A percentile compares a stretch with the other conserved stretches of the same genome.
Conservation (phyloP, 2,113 vertebrate species). For the Hydrochoerus hydrochaeris region DNA sequence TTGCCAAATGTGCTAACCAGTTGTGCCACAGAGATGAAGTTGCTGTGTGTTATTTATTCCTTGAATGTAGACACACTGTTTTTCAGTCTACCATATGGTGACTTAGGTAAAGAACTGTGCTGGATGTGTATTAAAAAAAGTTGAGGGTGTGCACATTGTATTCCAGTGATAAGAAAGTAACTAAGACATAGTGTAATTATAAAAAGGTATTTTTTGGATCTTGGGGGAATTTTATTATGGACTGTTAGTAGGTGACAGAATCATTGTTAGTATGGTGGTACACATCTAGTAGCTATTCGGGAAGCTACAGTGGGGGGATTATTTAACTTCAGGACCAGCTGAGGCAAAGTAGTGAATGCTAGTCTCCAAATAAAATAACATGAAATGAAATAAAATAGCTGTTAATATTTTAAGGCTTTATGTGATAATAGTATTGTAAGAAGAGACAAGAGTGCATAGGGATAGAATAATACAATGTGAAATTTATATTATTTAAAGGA, state of each 20-base stretch:
- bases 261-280: not conserved
- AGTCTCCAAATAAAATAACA: not conserved
- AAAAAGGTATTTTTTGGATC: not conserved
- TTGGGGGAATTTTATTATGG: conserved; percentile 13
- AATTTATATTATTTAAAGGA: not conserved
- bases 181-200: not conserved
- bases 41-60: not conserved
- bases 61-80: not conserved
- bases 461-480: not conserved
- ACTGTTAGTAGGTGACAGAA: not conserved
- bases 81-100: not conserved
- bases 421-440: not conserved
- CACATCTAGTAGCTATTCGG: not conserved
- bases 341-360: not conserved
- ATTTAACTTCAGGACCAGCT: not conserved
- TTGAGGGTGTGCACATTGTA: not conserved
- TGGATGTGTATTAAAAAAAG: not conserved
- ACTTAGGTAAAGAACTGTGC: not conserved
- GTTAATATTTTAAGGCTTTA: not conserved
- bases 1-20: not conserved
- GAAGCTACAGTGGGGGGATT: not conserved
- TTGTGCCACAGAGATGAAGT: not conserved
- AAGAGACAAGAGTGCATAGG: not conserved
- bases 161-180: not conserved
- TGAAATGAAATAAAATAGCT: not conserved